Conservation (phyloP, 2,797 vertebrate genomes). For the Miichthys miiuy region DNA sequence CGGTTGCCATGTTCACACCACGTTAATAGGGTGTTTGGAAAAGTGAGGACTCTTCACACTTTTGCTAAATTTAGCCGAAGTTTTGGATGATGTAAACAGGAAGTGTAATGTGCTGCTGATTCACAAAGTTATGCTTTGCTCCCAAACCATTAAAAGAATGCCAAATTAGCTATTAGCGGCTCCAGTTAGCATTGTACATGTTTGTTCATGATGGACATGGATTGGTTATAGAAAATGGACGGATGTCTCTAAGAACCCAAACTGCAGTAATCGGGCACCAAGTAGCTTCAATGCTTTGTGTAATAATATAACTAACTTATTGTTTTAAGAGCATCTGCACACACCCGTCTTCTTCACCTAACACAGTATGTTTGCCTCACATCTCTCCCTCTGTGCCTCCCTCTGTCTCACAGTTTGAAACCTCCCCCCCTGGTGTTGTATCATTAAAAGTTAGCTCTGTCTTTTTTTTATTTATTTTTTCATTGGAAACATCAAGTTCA, state of each 20-base stretch:
- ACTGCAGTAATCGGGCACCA: neutral
- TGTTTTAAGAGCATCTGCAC: neutral
- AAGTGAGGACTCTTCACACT: no score
- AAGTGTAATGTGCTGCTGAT: no score
- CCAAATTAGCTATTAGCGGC: neutral
- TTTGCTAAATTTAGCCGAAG: neutral
- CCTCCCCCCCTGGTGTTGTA: neutral
- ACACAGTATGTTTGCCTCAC: neutral
- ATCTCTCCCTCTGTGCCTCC: neutral
- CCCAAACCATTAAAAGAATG: neutral
- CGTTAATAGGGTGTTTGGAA: neutral
- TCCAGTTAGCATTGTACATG: no score
- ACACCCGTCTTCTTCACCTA: neutral
- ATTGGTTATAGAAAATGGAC: no score
- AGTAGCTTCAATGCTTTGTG: neutral
- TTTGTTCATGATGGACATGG: no score
- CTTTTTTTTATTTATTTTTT: no score
- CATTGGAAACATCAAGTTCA: constrained; percentile 2
- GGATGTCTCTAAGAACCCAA: neutral
- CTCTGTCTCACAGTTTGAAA: no score
- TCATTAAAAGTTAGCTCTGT: neutral
- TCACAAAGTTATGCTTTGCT: no score
- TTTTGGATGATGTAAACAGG: neutral
- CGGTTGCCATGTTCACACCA: neutral
- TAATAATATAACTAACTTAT: neutral